phyloP scores from a whole-genome alignment of 2,797 vertebrate species.

The Myotis findleyi region DNA sequence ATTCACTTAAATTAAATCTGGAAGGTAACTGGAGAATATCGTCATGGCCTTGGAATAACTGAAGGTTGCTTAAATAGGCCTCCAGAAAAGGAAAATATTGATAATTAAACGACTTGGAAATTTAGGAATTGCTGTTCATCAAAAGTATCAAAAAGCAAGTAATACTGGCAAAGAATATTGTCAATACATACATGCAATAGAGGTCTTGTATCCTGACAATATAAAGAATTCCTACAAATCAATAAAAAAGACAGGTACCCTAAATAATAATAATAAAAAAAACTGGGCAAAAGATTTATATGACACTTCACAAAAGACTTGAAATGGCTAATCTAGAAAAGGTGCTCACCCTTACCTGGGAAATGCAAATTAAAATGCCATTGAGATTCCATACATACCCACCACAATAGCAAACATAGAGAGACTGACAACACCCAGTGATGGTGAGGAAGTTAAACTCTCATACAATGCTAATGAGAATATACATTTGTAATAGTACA shows the following conservation, averaged over 20 bases:
- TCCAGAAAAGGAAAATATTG: background rate
- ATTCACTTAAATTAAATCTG: background rate
- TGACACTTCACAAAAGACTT: background rate
- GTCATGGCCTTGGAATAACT: background rate
- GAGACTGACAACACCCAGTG: background rate
- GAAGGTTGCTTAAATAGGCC: background rate
- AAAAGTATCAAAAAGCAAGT: background rate
- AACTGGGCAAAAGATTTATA: background rate
- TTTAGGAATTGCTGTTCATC: background rate
- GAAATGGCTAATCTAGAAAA: background rate
- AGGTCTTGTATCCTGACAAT: background rate
- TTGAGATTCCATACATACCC: background rate
- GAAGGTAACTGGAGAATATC: background rate
- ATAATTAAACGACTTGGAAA: slow-evolving; percentile 28
- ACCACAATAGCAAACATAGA: background rate
- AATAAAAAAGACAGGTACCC: background rate
- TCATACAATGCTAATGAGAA: background rate
- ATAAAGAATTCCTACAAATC: slow-evolving; percentile 23
- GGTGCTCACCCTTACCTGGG: background rate
- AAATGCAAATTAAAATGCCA: background rate
- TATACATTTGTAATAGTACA: background rate
- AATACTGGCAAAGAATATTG: slow-evolving; percentile 13
- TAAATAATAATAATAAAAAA: background rate
- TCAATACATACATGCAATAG: background rate
- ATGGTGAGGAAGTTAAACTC: background rate